Evolutionary conservation across 2,797 vertebrate genomes (phyloP), one percentile per base, ranked within the genome.

Genomic region (Falco berigora): DNA sequence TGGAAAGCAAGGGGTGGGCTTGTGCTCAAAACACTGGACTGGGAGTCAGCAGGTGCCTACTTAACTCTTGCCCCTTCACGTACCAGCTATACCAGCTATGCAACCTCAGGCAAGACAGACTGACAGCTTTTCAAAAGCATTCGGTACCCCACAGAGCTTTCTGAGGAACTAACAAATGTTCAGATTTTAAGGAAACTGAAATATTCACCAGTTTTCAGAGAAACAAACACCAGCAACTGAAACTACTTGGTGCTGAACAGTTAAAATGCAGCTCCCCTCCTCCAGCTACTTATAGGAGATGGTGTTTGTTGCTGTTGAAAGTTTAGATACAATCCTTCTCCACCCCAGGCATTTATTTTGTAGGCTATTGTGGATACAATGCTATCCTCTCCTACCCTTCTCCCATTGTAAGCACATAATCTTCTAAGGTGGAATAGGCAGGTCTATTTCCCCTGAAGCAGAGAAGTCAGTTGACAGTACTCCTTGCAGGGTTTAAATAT

Each of bases 1-100:
- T 0, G 0, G 36, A 30, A 56, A 32, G 10, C 1, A 28, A 86
- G 24, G n/a, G 18, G 7, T 32, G 24, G 4, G 8, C 55, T 53
- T 86, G 36, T 14, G 36, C 27, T 44, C 42, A 23, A 19, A 83
- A 64, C 17, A 18, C 30, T 24, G 32, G 46, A 34, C 40, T 10
- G 36, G 34, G 46, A n/a, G 8, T 40, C 24, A 25, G n/a, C n/a
- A 83, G 25, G 27, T 17, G 14, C n/a, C 64, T 16, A 20, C 17
- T 49, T 34, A 52, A 38, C 55, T 71, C 36, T 25, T 30, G 25
- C 12, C 32, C 47, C 42, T 74, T 66, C 62, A 30, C 52, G 38
- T 38, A 38, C 38, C 38, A 38, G 38, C 38, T 38, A 61, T 61
- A 44, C n/a, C 12, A 21, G 14, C 27, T 46, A 5, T 8, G 7